phyloP scores from a whole-genome alignment of 1,140 invertebrate genomes.

The Pseudoatta argentina region DNA sequence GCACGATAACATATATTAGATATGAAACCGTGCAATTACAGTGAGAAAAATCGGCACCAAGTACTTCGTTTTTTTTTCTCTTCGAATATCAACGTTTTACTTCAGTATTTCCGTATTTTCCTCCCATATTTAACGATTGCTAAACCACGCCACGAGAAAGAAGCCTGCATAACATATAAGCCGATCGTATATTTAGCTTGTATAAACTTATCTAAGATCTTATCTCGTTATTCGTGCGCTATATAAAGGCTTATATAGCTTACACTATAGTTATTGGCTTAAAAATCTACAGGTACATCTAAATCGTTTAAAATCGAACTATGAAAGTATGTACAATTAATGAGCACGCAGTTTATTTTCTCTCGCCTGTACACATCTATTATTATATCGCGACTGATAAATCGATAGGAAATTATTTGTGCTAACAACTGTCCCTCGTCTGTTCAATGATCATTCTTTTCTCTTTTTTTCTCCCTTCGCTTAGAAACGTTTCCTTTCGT shows the following conservation, averaged over 20 bases:
- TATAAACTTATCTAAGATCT: slow-evolving; percentile 21
- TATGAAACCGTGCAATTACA: slow-evolving; percentile 11
- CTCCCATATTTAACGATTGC: slow-evolving; percentile 35
- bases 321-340: slow-evolving; percentile 52
- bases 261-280: slow-evolving; percentile 21
- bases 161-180: slow-evolving; percentile 38
- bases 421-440: slow-evolving; percentile 1
- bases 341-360: slow-evolving; percentile 1
- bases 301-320: slow-evolving; percentile 28
- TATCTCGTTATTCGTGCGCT: neutral
- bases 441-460: neutral
- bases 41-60: slow-evolving; percentile 18
- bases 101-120: neutral
- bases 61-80: neutral
- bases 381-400: slow-evolving; percentile 30
- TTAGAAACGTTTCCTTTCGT: neutral
- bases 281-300: slow-evolving; percentile 42
- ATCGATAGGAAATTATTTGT: slow-evolving; percentile 48
- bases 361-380: slow-evolving; percentile 9
- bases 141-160: slow-evolving; percentile 32
- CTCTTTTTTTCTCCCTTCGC: neutral
- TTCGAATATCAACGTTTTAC: neutral
- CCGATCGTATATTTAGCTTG: slow-evolving; percentile 19
- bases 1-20: neutral
- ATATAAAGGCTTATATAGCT: slow-evolving; percentile 17